These are phyloP conservation scores for Alosa alosa DNA, from an alignment of 2,113 vertebrate species.

Conservation along the genomic window DNA sequence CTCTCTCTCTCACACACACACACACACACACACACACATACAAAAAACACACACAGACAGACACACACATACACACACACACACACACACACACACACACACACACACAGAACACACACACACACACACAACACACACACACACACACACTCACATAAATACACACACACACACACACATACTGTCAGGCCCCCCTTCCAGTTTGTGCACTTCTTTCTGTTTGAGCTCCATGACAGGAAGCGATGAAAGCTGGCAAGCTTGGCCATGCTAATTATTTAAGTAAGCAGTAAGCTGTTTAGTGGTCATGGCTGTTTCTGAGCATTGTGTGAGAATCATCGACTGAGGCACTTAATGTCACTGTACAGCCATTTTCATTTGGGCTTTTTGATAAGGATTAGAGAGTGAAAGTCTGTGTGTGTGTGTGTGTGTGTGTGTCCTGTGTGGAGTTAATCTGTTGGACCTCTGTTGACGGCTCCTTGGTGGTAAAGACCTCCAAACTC, in stretches of 20 bases:
- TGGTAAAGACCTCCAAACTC: not conserved
- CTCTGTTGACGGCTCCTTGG: not conserved
- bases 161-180: no score
- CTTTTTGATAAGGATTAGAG: constrained; percentile 5
- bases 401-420: not conserved
- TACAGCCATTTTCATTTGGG: not conserved
- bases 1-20: not conserved
- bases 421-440: no score
- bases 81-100: not conserved
- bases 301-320: not conserved
- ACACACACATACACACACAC: not conserved
- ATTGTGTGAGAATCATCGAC: constrained; percentile 2
- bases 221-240: not conserved
- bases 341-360: not conserved
- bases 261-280: not conserved
- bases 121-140: not conserved
- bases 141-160: no score
- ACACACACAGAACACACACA: no score
- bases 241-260: not conserved
- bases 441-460: not conserved
- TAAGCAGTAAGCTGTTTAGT: constrained; percentile 22
- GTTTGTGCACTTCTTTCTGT: not conserved
- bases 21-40: no score
- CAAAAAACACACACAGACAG: no score
- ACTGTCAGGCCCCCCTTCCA: no score